Evolutionary conservation across 2,888 invertebrate species (phyloP), one percentile per base, ranked within the genome.

Genomic region (Acleris laterana): DNA sequence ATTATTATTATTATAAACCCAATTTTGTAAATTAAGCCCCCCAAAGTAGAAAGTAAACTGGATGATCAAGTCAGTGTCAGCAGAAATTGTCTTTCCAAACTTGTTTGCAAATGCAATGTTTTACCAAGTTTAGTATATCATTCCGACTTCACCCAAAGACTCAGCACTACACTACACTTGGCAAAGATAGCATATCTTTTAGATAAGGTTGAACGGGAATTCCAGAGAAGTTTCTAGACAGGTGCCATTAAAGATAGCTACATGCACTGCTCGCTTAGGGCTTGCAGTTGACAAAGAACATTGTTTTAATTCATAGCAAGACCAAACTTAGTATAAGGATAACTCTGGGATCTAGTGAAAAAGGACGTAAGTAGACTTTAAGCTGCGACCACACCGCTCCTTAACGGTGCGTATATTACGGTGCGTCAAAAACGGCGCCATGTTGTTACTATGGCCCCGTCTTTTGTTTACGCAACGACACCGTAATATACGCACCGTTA

Each of bases 201-300:
- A 61, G 65, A 66, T 66, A 66, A 66, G 61, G 56, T 61, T 20
- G 17, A 25, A 46, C 44, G 20, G 49, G 49, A 42, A 63, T 63
- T 63, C 50, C 56, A 56, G 50, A 51, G 44, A 61, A 56, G 42
- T 66, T 61, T 57, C 61, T 56, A 66, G 65, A 66, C 61, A 66
- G 60, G 61, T 66, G 65, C 56, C 65, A 66, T 63, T 63, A 51
- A 32, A 61, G 65, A 66, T 65, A 66, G 20, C 50, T 38, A 48
- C 56, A 65, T 49, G 55, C 55, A 57, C 50, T 65, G 50, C 46
- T 56, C 28, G 57, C 50, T 32, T 49, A 49, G 46, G 57, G 46
- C 17, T 28, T 60, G 65, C 51, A 46, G 61, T 55, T 60, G 55
- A 44, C 60, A 55, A 19, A 58, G 38, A 46, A 38, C 42, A 59